A percentile compares a stretch with the other conserved stretches of the same genome.
phyloP scores from a whole-genome alignment of 1,140 invertebrate genomes.

The Mylabris phalerata region DNA sequence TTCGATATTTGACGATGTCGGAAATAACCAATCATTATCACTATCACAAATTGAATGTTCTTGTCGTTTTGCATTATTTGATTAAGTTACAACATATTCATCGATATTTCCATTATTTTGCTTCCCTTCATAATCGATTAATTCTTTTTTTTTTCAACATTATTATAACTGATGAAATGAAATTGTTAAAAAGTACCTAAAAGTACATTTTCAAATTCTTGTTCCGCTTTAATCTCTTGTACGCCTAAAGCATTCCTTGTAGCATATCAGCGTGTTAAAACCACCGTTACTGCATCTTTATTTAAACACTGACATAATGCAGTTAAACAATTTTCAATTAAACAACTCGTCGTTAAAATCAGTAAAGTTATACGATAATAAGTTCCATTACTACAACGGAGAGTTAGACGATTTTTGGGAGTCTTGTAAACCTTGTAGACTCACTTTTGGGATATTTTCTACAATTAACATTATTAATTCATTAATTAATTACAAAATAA shows the following conservation, averaged over 20 bases:
- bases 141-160: conserved; percentile 19
- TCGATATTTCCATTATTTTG: conserved; percentile 29
- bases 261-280: conserved; percentile 81
- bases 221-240: conserved; percentile 63
- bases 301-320: conserved; percentile 68
- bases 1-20: conserved; percentile 44
- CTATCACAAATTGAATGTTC: conserved; percentile 47
- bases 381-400: conserved; percentile 61
- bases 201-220: conserved; percentile 63
- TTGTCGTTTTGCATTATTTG: conserved; percentile 29
- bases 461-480: not conserved
- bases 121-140: conserved; percentile 36
- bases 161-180: too few relatives aligned
- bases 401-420: conserved; percentile 64
- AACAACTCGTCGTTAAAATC: conserved; percentile 53
- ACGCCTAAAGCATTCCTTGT: conserved; percentile 79
- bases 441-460: conserved; percentile 11
- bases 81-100: conserved; percentile 26
- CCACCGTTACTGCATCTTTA: conserved; percentile 64
- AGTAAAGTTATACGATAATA: conserved; percentile 66
- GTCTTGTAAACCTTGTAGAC: conserved; percentile 54
- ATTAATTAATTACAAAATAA: not conserved
- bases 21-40: conserved; percentile 71
- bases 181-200: not conserved
- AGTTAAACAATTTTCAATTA: conserved; percentile 62